phyloP scores from a whole-genome alignment of 2,888 invertebrate genomes.

The Caenorhabditis zanzibari region DNA sequence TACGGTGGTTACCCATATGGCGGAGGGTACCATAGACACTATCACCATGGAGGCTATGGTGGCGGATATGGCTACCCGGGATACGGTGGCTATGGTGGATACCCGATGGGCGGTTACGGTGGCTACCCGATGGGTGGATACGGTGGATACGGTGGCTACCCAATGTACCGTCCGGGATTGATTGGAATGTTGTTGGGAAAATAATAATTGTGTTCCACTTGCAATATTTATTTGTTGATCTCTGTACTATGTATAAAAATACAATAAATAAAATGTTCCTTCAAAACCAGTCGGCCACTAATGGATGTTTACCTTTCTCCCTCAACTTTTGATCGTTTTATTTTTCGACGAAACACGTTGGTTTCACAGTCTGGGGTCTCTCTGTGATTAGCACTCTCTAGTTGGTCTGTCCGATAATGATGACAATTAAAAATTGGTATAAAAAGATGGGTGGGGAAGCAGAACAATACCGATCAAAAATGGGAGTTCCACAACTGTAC shows the following conservation, averaged over 20 bases:
- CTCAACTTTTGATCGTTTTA: constrained; percentile 21
- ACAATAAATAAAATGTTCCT: not conserved
- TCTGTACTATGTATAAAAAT: not conserved
- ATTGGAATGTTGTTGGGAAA: no score
- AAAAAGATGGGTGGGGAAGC: not conserved
- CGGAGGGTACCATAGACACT: constrained; percentile 18
- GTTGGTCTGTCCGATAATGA: not conserved
- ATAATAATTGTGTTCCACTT: not conserved
- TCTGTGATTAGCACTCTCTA: constrained; percentile 4
- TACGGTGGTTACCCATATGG: constrained; percentile 27
- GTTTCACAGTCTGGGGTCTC: constrained; percentile 14
- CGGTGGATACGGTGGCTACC: constrained; percentile 35
- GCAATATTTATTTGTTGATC: constrained; percentile 3
- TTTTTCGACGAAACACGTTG: constrained; percentile 23
- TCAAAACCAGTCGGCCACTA: constrained; percentile 1
- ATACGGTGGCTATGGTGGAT: constrained; percentile 1
- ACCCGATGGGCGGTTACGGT: constrained; percentile 4
- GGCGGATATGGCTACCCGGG: constrained; percentile 6
- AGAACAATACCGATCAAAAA: not conserved
- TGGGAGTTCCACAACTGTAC: constrained; percentile 29
- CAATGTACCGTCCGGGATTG: constrained; percentile 29
- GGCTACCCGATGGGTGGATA: constrained; percentile 39
- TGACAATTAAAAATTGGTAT: constrained; percentile 24
- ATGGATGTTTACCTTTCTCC: constrained; percentile 11
- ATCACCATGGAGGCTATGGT: constrained; percentile 21